Conservation (phyloP, 2,113 vertebrate species). For the Nipponia nippon region DNA sequence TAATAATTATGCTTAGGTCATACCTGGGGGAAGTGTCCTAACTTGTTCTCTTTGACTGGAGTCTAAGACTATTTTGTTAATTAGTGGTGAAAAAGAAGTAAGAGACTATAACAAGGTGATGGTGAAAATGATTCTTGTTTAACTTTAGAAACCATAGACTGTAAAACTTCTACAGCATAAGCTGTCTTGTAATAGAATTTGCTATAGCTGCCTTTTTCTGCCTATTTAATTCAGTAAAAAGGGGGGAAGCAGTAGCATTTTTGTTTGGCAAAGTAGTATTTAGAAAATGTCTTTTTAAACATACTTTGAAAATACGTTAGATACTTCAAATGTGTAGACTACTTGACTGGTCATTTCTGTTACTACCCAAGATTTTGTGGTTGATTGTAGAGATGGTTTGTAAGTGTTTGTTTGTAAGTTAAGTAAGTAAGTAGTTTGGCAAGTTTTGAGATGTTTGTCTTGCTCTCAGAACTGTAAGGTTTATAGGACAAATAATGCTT, state of each 20-base stretch:
- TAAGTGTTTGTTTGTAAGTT: not conserved
- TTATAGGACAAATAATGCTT: not conserved
- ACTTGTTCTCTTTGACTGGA: not conserved
- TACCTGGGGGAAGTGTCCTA: not conserved
- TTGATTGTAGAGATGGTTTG: not conserved
- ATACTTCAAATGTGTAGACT: not conserved
- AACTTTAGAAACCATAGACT: not conserved
- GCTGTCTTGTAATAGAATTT: not conserved
- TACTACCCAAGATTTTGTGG: not conserved
- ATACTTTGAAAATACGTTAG: not conserved
- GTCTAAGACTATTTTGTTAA: not conserved
- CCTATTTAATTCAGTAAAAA: not conserved
- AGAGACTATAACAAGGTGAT: not conserved
- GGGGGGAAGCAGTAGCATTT: fast-evolving
- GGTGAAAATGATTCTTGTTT: not conserved
- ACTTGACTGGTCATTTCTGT: not conserved
- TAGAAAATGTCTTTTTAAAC: not conserved
- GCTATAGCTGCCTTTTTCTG: not conserved
- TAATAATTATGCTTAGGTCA: not conserved
- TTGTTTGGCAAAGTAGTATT: not conserved
- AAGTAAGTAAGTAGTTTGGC: not conserved
- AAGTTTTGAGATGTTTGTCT: not conserved
- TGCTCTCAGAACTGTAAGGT: not conserved
- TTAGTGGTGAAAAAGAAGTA: not conserved
- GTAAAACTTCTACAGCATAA: not conserved